phyloP scores from a whole-genome alignment of 2,888 invertebrate genomes.

The Cheilosia vulpina region DNA sequence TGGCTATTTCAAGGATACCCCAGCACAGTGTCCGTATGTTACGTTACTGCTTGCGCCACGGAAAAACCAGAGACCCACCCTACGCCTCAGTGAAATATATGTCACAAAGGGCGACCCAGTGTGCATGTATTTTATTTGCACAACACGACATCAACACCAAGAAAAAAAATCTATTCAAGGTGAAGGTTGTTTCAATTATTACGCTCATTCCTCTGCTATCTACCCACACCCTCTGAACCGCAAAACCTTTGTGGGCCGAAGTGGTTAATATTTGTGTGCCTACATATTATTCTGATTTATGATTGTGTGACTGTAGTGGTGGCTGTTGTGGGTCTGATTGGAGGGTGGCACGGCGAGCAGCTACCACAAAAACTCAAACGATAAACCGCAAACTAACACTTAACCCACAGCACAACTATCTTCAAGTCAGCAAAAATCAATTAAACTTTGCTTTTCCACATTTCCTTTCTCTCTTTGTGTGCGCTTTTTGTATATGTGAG shows the following conservation, averaged over 20 bases:
- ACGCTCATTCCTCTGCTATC: slow-evolving; percentile 17
- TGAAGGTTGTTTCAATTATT: slow-evolving; percentile 71
- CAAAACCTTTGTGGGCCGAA: slow-evolving; percentile 7
- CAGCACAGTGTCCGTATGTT: slow-evolving; percentile 43
- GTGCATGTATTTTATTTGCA: slow-evolving; percentile 55
- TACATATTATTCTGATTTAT: slow-evolving; percentile 56
- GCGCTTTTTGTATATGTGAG: not conserved
- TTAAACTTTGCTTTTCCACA: slow-evolving; percentile 60
- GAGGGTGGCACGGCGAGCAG: slow-evolving; percentile 18
- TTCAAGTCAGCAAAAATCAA: slow-evolving; percentile 57
- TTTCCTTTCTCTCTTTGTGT: slow-evolving; percentile 8
- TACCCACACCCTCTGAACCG: not conserved
- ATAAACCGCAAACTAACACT: slow-evolving; percentile 40
- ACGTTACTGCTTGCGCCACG: not conserved
- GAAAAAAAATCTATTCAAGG: slow-evolving; percentile 56
- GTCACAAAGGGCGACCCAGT: slow-evolving; percentile 22
- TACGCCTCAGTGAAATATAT: slow-evolving; percentile 6
- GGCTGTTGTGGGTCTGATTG: slow-evolving; percentile 38
- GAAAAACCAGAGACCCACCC: slow-evolving; percentile 23
- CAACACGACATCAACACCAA: slow-evolving; percentile 43
- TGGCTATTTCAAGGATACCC: slow-evolving; percentile 64
- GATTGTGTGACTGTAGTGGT: slow-evolving; percentile 18
- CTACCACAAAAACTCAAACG: slow-evolving; percentile 39
- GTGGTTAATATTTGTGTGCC: slow-evolving; percentile 40
- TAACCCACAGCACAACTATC: slow-evolving; percentile 21